Percentiles rank a stretch among this genome's conserved stretches.
These are phyloP conservation scores for Corydoras sp. DNA, from an alignment of 2,113 vertebrate genomes.

Conservation along the genomic window DNA sequence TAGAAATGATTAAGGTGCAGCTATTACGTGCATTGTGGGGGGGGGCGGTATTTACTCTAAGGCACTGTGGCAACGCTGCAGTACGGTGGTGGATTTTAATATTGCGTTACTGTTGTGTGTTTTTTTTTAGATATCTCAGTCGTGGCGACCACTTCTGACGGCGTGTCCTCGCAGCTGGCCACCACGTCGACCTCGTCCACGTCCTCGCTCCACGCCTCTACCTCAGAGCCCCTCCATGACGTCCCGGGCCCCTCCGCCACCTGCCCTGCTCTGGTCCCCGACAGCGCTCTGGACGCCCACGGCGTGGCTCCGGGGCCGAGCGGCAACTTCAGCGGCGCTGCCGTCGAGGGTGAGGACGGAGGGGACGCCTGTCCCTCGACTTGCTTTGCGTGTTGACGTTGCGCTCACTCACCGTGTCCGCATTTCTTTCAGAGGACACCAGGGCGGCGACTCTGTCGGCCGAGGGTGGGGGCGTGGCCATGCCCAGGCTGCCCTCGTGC, in stretches of 20 bases:
- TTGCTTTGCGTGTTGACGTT: conserved; percentile 24
- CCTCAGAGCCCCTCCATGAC: conserved; percentile 85
- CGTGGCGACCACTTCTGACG: conserved; percentile 84
- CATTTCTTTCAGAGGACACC: conserved; percentile 68
- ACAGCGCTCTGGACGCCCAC: conserved; percentile 64
- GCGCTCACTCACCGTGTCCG: conserved; percentile 2
- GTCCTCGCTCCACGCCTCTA: conserved; percentile 75
- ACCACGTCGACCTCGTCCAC: conserved; percentile 72
- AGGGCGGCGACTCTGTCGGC: conserved; percentile 72
- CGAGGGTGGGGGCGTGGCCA: conserved; percentile 76
- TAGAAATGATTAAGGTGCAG: no score
- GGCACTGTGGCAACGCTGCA: no score
- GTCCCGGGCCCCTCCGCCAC: conserved; percentile 71
- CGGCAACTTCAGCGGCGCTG: conserved; percentile 61
- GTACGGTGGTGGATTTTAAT: no score
- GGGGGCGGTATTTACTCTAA: no score
- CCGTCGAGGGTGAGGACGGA: conserved; percentile 70
- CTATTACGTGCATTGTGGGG: no score
- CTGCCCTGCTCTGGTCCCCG: conserved; percentile 72
- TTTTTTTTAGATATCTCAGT: conserved; percentile 78
- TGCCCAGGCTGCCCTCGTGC: conserved; percentile 94
- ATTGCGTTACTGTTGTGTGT: neutral
- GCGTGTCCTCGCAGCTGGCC: conserved; percentile 74
- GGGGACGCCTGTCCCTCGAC: neutral
- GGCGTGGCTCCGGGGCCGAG: conserved; percentile 63